Conservation (phyloP, 2,797 vertebrate genomes). For the Harpagifer antarcticus region DNA sequence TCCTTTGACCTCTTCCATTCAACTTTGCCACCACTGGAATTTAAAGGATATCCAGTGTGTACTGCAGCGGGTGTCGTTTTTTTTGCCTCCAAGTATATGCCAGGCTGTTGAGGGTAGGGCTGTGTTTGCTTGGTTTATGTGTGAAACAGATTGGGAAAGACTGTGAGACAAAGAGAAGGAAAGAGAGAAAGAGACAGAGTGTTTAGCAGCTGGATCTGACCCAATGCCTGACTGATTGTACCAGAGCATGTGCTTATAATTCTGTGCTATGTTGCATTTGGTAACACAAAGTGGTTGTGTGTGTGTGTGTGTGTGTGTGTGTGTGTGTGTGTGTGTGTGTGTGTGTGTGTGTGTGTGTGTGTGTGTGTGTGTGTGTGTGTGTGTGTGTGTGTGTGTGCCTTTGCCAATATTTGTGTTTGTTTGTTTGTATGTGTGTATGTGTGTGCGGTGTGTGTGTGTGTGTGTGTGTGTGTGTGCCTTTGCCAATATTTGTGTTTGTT, state of each 20-base stretch:
- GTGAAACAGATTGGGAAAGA: constrained; percentile 57
- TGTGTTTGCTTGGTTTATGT: constrained; percentile 58
- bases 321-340: constrained; percentile 11
- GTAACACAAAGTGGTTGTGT: constrained; percentile 53
- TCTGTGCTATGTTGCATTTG: constrained; percentile 65
- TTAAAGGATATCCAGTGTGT: constrained; percentile 55
- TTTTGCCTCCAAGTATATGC: constrained; percentile 21
- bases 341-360: constrained; percentile 14
- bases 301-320: neutral
- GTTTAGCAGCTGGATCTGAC: constrained; percentile 61
- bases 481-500: no score
- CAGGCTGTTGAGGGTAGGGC: constrained; percentile 47
- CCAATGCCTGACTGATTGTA: constrained; percentile 72
- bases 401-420: no score
- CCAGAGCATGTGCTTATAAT: constrained; percentile 81
- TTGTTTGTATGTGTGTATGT: constrained; percentile 11
- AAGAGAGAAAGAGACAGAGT: constrained; percentile 28
- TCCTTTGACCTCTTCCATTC: constrained; percentile 59
- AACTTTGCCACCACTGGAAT: constrained; percentile 57
- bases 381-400: constrained; percentile 1
- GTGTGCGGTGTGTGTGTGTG: neutral
- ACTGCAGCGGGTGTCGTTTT: constrained; percentile 27
- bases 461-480: constrained; percentile 20
- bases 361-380: neutral
- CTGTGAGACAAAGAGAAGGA: constrained; percentile 48